These are phyloP conservation scores for Lordiphosa mommai DNA, from an alignment of 1,140 invertebrate species.

Conservation along the genomic window DNA sequence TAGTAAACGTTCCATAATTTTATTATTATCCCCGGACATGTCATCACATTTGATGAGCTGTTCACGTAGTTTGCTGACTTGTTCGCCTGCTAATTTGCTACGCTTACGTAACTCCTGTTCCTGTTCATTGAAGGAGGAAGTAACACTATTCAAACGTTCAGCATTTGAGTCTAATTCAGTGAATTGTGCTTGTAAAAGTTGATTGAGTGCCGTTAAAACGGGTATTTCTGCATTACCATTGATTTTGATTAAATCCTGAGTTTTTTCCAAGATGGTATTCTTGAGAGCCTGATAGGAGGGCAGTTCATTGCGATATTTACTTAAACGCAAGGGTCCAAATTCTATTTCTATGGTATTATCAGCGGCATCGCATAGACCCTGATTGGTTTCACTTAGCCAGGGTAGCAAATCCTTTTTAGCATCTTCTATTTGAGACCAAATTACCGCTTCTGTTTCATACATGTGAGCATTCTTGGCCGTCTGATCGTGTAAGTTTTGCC, in stretches of 20 bases:
- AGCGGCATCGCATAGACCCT: conserved; percentile 86
- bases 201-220: conserved; percentile 85
- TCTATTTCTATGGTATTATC: conserved; percentile 90
- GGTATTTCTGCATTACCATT: conserved; percentile 87
- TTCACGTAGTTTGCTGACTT: conserved; percentile 89
- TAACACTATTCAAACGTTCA: conserved; percentile 86
- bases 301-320: conserved; percentile 92
- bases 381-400: conserved; percentile 91
- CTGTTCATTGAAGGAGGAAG: conserved; percentile 86
- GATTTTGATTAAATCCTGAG: conserved; percentile 88
- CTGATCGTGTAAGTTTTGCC: conserved; percentile 87
- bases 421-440: conserved; percentile 95
- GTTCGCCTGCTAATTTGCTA: conserved; percentile 86
- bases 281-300: conserved; percentile 88
- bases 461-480: conserved; percentile 86
- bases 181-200: conserved; percentile 89
- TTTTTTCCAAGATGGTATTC: conserved; percentile 88
- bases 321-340: conserved; percentile 87
- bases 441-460: conserved; percentile 91
- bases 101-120: conserved; percentile 87
- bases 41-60: conserved; percentile 94
- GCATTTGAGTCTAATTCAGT: conserved; percentile 86
- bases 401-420: conserved; percentile 89
- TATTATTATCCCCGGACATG: conserved; percentile 91
- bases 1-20: conserved; percentile 89